These are phyloP conservation scores for Discoglossus pictus DNA, from an alignment of 2,797 vertebrate genomes.

Conservation along the genomic window DNA sequence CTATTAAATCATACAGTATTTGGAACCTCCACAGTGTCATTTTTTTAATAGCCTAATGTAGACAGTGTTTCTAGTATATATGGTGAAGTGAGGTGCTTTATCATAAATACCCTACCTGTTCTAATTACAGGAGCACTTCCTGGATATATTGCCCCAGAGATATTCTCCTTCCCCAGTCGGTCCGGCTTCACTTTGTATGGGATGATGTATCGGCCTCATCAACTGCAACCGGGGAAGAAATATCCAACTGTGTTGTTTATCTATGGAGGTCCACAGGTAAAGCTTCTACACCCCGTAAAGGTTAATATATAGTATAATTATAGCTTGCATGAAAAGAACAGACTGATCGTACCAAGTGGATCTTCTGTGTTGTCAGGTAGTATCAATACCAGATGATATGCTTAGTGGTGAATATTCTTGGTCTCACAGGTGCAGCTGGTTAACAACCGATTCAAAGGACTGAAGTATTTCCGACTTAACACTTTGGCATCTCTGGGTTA, in stretches of 20 bases:
- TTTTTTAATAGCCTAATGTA: too few species aligned
- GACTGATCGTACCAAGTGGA: too few species aligned
- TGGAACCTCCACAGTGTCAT: too few species aligned
- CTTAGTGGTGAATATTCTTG: slow-evolving; percentile 2
- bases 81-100: too few species aligned
- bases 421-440: slow-evolving; percentile 75
- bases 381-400: background rate
- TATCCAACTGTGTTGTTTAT: slow-evolving; percentile 79
- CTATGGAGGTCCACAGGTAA: slow-evolving; percentile 80
- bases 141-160: slow-evolving; percentile 77
- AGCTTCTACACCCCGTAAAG: too few species aligned
- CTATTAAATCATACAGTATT: too few species aligned
- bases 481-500: slow-evolving; percentile 78
- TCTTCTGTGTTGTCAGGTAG: background rate
- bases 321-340: too few species aligned
- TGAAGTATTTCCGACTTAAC: slow-evolving; percentile 79
- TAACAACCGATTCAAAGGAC: slow-evolving; percentile 79
- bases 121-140: slow-evolving; percentile 78
- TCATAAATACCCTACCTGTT: too few species aligned
- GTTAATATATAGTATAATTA: too few species aligned
- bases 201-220: slow-evolving; percentile 79
- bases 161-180: slow-evolving; percentile 79
- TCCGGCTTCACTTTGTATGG: slow-evolving; percentile 76
- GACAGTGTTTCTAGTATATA: too few species aligned
- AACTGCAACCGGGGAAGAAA: slow-evolving; percentile 76